These are phyloP conservation scores for Pterophyllum scalare DNA, from an alignment of 2,113 vertebrate species.

Conservation along the genomic window DNA sequence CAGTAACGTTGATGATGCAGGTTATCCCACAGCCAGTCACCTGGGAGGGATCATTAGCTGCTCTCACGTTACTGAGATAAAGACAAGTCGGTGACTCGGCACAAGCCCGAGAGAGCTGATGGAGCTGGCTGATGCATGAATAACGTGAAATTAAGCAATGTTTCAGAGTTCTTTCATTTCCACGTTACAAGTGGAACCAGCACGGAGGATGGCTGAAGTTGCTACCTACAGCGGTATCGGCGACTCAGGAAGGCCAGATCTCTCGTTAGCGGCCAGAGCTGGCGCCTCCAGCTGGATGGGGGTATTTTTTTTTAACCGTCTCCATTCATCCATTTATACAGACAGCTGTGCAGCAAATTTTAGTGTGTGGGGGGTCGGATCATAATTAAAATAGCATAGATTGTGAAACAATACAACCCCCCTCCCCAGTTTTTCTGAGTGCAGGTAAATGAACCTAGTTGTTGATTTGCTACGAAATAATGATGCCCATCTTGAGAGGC, in stretches of 20 bases:
- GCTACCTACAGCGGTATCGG: slow-evolving; percentile 4
- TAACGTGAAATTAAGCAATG: background rate
- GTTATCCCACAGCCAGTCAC: slow-evolving; percentile 63
- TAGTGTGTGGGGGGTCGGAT: too few relatives aligned
- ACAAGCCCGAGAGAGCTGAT: slow-evolving; percentile 70
- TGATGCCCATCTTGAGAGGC: background rate
- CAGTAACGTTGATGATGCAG: slow-evolving; percentile 76
- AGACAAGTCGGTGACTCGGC: slow-evolving; percentile 76
- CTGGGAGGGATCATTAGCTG: slow-evolving; percentile 60
- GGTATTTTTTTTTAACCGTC: too few relatives aligned
- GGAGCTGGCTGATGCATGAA: slow-evolving; percentile 21
- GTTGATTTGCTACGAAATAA: background rate
- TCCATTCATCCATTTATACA: background rate
- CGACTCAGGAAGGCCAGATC: slow-evolving; percentile 9
- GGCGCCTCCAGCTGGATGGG: slow-evolving; percentile 47
- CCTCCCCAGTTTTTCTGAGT: background rate
- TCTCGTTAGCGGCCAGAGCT: background rate
- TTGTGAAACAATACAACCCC: background rate
- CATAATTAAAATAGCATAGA: background rate
- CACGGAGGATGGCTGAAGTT: too few relatives aligned
- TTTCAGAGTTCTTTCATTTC: background rate
- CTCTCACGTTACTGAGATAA: slow-evolving; percentile 73
- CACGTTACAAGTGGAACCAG: background rate
- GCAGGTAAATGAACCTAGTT: too few relatives aligned
- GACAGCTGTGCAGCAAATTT: background rate